Evolutionary conservation across 2,797 vertebrate genomes (phyloP).

Genomic region (Lutjanus campechanus): DNA sequence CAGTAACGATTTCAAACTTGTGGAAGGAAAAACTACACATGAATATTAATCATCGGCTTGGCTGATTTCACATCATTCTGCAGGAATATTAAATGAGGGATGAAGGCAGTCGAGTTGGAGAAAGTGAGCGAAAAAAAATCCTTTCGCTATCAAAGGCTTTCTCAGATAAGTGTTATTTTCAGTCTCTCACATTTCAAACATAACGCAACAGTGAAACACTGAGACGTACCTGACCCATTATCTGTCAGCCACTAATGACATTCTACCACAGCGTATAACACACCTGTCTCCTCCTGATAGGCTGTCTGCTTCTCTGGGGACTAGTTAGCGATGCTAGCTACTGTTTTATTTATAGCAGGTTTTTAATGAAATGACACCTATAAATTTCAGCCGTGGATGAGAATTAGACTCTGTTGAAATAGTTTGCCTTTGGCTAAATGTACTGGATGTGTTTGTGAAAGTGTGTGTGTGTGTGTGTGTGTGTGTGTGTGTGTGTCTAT

Average conservation of each 20-base stretch:
- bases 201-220: slow-evolving; percentile 49
- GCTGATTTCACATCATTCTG: slow-evolving; percentile 66
- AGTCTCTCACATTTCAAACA: slow-evolving; percentile 69
- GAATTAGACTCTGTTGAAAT: slow-evolving; percentile 40
- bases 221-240: slow-evolving; percentile 68
- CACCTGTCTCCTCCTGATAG: slow-evolving; percentile 74
- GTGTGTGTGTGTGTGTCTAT: slow-evolving; percentile 18
- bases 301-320: slow-evolving; percentile 71
- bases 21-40: slow-evolving; percentile 45
- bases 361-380: slow-evolving; percentile 77
- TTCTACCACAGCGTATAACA: slow-evolving; percentile 50
- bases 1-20: slow-evolving; percentile 60
- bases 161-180: slow-evolving; percentile 71
- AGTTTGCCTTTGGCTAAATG: slow-evolving; percentile 37
- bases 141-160: slow-evolving; percentile 67
- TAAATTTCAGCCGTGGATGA: slow-evolving; percentile 55
- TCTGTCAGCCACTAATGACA: slow-evolving; percentile 78
- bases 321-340: slow-evolving; percentile 77
- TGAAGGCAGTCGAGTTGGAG: slow-evolving; percentile 45
- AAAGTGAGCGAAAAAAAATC: slow-evolving; percentile 5
- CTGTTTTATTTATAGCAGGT: slow-evolving; percentile 81
- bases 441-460: no score
- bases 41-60: slow-evolving; percentile 75
- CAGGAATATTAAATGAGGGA: slow-evolving; percentile 65
- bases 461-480: slow-evolving; percentile 6